Evolutionary conservation across 2,888 invertebrate species (phyloP), one percentile per base, ranked within the genome.

Genomic region (Xestoiulus laeticollis): DNA sequence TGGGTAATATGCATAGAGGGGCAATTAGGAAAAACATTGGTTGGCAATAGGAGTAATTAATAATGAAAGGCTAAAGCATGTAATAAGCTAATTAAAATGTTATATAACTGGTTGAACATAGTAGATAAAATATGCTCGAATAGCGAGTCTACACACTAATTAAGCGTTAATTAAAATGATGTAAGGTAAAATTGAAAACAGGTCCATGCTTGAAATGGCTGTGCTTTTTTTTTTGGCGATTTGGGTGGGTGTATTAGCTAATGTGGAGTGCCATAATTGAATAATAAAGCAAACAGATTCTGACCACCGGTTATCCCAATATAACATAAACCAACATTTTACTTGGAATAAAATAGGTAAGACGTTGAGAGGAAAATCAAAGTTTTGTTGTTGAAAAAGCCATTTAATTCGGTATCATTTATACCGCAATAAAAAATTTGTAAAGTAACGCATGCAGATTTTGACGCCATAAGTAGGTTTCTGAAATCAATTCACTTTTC

Each of bases 1-100:
- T 78, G 78, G 78, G 78, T 78, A 78, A 78, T 78, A 78, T 78
- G 78, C 78, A 78, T 78, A 78, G 78, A 78, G 78, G 78, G 78
- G 78, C 78, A 78, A 78, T 78, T 78, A 78, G 78, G 78, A 78
- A 78, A 78, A 78, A 78, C 78, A 78, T 78, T 78, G 78, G 78
- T 78, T 78, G 78, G 78, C 78, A 78, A 78, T 78, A 78, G 78
- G 78, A 78, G 78, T 78, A 78, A 78, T 78, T 78, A 78, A 78
- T 78, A 78, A 78, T 78, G 78, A 78, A 78, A 78, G 78, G 78
- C 78, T 78, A 78, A 30, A 78, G 78, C 78, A 78, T 78, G 78
- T 78, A 78, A 78, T 78, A 78, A 78, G 78, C 78, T 78, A 78
- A 78, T 78, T 78, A 78, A 78, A 78, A 78, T 78, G 78, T 78